phyloP scores from a whole-genome alignment of 2,113 vertebrate genomes.

The Platichthys stellatus region DNA sequence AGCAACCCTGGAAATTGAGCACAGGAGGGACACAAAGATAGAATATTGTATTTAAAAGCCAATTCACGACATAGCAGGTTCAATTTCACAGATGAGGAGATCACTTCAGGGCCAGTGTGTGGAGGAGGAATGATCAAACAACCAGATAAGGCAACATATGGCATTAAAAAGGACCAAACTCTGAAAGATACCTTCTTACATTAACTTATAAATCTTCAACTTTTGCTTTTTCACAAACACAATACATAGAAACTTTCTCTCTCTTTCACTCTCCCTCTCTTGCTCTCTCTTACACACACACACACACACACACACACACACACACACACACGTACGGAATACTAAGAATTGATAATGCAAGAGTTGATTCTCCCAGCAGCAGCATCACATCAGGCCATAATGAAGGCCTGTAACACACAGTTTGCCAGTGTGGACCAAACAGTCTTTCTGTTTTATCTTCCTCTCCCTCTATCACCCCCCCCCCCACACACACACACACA shows the following conservation, averaged over 20 bases:
- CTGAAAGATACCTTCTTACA: background rate
- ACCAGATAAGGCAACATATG: background rate
- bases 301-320: background rate
- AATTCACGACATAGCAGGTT: background rate
- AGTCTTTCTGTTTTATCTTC: conserved; percentile 7
- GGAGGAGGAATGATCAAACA: background rate
- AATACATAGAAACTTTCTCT: background rate
- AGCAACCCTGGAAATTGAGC: background rate
- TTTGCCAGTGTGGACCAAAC: conserved; percentile 69
- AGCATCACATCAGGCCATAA: conserved; percentile 63
- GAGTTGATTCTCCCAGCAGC: conserved; percentile 64
- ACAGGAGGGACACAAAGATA: background rate
- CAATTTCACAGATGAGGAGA: background rate
- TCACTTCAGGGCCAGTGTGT: background rate
- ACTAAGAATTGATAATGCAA: background rate
- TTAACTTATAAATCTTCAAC: background rate
- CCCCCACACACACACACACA: too few relatives aligned
- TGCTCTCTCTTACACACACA: background rate
- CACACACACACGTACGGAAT: background rate
- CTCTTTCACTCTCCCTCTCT: too few relatives aligned
- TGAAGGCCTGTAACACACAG: conserved; percentile 67
- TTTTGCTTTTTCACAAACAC: background rate
- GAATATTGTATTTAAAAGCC: background rate
- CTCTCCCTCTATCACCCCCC: conserved; percentile 25
- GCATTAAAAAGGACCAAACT: background rate